Evolutionary conservation across 2,113 vertebrate genomes (phyloP).

Genomic region (Scomber japonicus): DNA sequence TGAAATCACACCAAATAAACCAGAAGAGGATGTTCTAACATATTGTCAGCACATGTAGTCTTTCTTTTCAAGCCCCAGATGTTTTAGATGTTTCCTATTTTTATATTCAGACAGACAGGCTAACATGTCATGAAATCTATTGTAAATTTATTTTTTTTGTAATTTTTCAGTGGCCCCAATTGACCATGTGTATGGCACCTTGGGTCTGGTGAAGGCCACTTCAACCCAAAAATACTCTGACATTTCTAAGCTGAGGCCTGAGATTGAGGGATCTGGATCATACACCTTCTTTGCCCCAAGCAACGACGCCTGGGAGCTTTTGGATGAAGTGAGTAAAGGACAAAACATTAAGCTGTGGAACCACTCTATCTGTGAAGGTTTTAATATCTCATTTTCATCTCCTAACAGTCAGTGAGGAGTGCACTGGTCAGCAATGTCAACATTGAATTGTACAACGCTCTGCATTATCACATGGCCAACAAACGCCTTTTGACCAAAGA

Average conservation of each 20-base stretch:
- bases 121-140: background rate
- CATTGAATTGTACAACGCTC: conserved; percentile 94
- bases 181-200: conserved; percentile 93
- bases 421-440: conserved; percentile 96
- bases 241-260: conserved; percentile 88
- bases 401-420: conserved; percentile 83
- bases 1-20: conserved; percentile 23
- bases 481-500: conserved; percentile 95
- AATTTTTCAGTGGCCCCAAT: conserved; percentile 90
- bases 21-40: background rate
- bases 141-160: conserved; percentile 17
- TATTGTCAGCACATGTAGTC: conserved; percentile 20
- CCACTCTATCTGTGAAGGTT: background rate
- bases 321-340: conserved; percentile 87
- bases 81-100: conserved; percentile 1
- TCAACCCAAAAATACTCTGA: conserved; percentile 91
- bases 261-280: conserved; percentile 95
- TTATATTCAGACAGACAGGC: background rate
- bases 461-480: conserved; percentile 96
- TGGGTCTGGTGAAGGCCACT: conserved; percentile 91
- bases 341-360: background rate
- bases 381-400: conserved; percentile 25
- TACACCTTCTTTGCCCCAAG: conserved; percentile 96
- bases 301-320: conserved; percentile 94
- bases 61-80: background rate